A percentile compares a stretch with the other conserved stretches of the same genome.
These are phyloP conservation scores for Resseliella maxima DNA, from an alignment of 2,888 invertebrate genomes.

Conservation along the genomic window DNA sequence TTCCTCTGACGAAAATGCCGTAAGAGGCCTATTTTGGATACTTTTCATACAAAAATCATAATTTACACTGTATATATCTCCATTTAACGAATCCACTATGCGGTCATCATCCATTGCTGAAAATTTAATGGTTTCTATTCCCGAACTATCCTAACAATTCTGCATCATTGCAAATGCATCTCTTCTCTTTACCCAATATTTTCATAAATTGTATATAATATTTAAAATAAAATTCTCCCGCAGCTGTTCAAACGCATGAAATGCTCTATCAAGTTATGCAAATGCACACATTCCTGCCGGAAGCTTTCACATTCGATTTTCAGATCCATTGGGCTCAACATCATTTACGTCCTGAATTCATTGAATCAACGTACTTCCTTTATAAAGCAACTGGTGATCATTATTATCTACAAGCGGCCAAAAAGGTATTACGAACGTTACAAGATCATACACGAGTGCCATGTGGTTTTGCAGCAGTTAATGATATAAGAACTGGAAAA, in stretches of 20 bases:
- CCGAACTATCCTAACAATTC: too few relatives aligned
- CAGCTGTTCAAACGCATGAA: constrained; percentile 98
- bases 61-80: too few relatives aligned
- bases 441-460: constrained; percentile 92
- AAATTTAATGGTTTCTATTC: too few relatives aligned
- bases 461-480: constrained; percentile 98
- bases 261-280: constrained; percentile 99
- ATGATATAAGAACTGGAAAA: constrained; percentile 88
- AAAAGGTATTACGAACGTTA: background rate
- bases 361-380: constrained; percentile 97
- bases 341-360: constrained; percentile 94
- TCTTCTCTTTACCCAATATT: too few relatives aligned
- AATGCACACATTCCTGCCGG: constrained; percentile 96
- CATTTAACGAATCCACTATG: too few relatives aligned
- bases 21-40: too few relatives aligned
- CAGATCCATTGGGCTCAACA: constrained; percentile 99
- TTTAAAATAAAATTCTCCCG: too few relatives aligned
- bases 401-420: constrained; percentile 84
- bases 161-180: too few relatives aligned
- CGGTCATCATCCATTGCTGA: too few relatives aligned
- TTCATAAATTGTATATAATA: too few relatives aligned
- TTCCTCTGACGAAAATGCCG: too few relatives aligned
- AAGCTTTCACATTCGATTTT: constrained; percentile 98
- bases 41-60: too few relatives aligned
- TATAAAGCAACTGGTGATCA: constrained; percentile 96